phyloP scores from a whole-genome alignment of 1,140 invertebrate species.

The Drosophila eugracilis region DNA sequence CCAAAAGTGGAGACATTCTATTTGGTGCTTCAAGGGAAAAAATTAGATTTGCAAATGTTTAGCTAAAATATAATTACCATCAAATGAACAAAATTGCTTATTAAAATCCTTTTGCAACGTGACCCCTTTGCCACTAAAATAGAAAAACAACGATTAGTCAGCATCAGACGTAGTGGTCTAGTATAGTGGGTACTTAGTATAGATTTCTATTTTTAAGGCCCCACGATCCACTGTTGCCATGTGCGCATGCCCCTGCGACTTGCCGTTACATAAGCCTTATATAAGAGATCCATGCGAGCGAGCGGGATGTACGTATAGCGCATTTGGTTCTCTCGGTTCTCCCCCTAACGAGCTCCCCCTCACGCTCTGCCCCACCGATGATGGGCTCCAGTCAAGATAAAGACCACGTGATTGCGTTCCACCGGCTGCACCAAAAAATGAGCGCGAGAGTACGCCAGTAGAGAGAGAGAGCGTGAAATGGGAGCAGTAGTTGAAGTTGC shows the following conservation, averaged over 20 bases:
- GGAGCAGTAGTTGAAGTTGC: slow-evolving; percentile 22
- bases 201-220: slow-evolving; percentile 58
- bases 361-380: slow-evolving; percentile 8
- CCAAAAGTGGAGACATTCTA: neutral
- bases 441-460: neutral
- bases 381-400: slow-evolving; percentile 14
- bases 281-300: slow-evolving; percentile 51
- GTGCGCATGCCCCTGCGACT: slow-evolving; percentile 66
- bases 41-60: neutral
- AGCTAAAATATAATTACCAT: too few species aligned
- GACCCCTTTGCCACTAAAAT: slow-evolving; percentile 50
- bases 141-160: slow-evolving; percentile 60
- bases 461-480: slow-evolving; percentile 9
- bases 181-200: slow-evolving; percentile 16
- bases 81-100: too few species aligned
- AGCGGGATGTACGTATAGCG: slow-evolving; percentile 39
- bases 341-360: slow-evolving; percentile 27
- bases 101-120: slow-evolving; percentile 60
- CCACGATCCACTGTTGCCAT: slow-evolving; percentile 57
- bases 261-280: slow-evolving; percentile 78
- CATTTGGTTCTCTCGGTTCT: slow-evolving; percentile 28
- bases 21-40: too few species aligned
- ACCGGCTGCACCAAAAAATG: slow-evolving; percentile 22
- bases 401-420: slow-evolving; percentile 55
- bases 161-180: slow-evolving; percentile 15